Evolutionary conservation across 2,113 vertebrate genomes (phyloP).

Genomic region (Scatophagus argus): DNA sequence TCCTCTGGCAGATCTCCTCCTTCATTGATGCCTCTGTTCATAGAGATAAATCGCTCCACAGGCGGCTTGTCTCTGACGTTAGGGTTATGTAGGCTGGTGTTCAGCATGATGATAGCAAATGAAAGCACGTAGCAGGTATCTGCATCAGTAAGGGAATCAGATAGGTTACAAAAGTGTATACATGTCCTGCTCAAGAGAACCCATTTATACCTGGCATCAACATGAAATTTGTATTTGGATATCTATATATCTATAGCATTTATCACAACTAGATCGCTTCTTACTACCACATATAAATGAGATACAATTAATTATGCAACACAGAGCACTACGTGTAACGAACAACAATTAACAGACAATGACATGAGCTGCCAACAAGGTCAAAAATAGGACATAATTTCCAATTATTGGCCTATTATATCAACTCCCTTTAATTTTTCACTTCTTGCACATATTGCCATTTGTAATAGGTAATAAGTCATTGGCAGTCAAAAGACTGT

Average conservation of each 20-base stretch:
- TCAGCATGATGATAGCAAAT: slow-evolving; percentile 98
- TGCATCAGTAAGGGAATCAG: slow-evolving; percentile 52
- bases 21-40: slow-evolving; percentile 99
- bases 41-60: slow-evolving; percentile 95
- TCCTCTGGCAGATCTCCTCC: slow-evolving; percentile 98
- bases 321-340: neutral
- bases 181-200: neutral
- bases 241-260: neutral
- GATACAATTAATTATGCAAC: neutral
- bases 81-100: slow-evolving; percentile 98
- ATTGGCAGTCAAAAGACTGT: neutral
- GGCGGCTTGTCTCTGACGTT: slow-evolving; percentile 97
- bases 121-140: slow-evolving; percentile 98
- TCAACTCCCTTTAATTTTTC: neutral
- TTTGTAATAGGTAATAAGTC: no score
- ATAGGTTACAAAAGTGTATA: neutral
- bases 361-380: neutral
- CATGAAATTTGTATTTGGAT: neutral
- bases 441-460: neutral
- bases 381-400: neutral
- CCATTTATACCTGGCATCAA: neutral
- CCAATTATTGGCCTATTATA: no score
- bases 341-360: slow-evolving; percentile 1
- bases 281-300: neutral
- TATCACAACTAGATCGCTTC: neutral